Conservation (phyloP, 2,113 vertebrate genomes). For the Cynopterus brachyotis region DNA sequence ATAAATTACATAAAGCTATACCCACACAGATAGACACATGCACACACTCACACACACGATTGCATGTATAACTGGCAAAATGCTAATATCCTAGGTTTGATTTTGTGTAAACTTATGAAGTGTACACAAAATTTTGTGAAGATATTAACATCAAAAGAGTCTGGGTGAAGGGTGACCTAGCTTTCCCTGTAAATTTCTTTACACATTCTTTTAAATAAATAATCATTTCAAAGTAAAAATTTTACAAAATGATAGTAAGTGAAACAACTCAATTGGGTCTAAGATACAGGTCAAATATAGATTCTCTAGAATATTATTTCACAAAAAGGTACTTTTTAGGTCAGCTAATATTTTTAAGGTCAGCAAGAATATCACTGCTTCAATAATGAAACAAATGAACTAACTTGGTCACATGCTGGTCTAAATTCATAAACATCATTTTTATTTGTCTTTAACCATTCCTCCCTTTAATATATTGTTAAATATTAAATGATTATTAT, state of each 20-base stretch:
- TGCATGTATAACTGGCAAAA: neutral
- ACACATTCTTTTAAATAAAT: neutral
- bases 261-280: neutral
- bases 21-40: no score
- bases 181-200: neutral
- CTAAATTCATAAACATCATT: conserved; percentile 24
- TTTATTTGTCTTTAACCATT: neutral
- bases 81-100: neutral
- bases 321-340: neutral
- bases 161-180: neutral
- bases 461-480: neutral
- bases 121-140: no score
- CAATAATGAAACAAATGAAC: conserved; percentile 44
- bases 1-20: neutral
- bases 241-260: neutral
- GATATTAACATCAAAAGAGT: neutral
- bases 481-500: neutral
- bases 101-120: neutral
- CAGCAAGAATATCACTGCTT: neutral
- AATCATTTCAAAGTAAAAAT: neutral
- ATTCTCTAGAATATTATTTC: neutral
- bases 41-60: neutral
- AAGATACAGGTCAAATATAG: neutral
- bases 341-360: conserved; percentile 1
- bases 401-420: neutral